A percentile compares a stretch with the other conserved stretches of the same genome.
These are phyloP conservation scores for Cryptus viduatorius DNA, from an alignment of 2,888 invertebrate genomes.

Conservation along the genomic window DNA sequence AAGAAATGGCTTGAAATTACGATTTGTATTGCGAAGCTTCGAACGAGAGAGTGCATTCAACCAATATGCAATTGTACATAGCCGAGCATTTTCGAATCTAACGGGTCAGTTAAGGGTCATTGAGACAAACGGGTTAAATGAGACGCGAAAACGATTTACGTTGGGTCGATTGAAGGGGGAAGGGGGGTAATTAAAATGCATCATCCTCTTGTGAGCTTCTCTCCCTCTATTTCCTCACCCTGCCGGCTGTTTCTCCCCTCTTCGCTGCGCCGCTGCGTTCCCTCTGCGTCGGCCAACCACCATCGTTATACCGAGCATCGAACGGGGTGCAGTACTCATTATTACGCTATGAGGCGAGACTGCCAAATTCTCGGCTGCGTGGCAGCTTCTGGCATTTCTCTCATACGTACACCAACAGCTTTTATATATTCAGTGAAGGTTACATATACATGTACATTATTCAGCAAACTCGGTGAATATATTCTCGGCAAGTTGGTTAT, in stretches of 20 bases:
- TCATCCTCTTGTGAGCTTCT: slow-evolving; percentile 54
- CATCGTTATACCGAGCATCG: slow-evolving; percentile 34
- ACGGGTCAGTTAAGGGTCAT: slow-evolving; percentile 69
- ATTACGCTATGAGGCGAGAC: slow-evolving; percentile 70
- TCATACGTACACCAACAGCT: slow-evolving; percentile 3
- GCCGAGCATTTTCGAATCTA: slow-evolving; percentile 57
- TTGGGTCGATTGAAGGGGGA: slow-evolving; percentile 49
- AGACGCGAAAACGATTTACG: slow-evolving; percentile 75
- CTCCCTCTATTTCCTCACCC: slow-evolving; percentile 9
- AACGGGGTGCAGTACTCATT: slow-evolving; percentile 61
- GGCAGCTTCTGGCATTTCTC: slow-evolving; percentile 29
- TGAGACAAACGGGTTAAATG: slow-evolving; percentile 73
- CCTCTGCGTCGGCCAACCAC: slow-evolving; percentile 32
- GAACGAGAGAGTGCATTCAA: slow-evolving; percentile 18
- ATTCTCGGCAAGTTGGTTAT: slow-evolving; percentile 21
- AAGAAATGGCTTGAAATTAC: slow-evolving; percentile 8
- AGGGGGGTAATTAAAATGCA: slow-evolving; percentile 72
- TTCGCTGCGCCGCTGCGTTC: background rate
- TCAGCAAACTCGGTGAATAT: slow-evolving; percentile 27
- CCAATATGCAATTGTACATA: slow-evolving; percentile 15
- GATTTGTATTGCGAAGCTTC: slow-evolving; percentile 41
- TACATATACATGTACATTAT: slow-evolving; percentile 28
- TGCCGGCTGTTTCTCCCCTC: background rate
- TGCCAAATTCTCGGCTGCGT: slow-evolving; percentile 60
- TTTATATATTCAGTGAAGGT: slow-evolving; percentile 7